phyloP scores from a whole-genome alignment of 2,797 vertebrate genomes.

The Xenentodon cancila region DNA sequence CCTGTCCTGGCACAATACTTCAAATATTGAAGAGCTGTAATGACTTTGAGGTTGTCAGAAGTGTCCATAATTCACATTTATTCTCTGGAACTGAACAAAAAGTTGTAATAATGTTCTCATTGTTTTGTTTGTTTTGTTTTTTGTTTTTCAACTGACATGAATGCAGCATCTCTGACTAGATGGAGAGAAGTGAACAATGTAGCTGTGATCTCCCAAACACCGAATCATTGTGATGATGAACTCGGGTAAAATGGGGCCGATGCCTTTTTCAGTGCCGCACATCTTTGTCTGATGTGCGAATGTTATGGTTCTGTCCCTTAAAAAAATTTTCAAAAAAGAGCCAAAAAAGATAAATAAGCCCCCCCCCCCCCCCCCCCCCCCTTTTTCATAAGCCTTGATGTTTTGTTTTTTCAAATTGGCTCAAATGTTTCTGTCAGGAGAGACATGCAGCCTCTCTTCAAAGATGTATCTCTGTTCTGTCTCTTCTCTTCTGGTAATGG shows the following conservation, averaged over 20 bases:
- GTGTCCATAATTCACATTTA: conserved; percentile 5
- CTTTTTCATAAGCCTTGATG: conserved; percentile 19
- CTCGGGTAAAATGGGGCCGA: conserved; percentile 37
- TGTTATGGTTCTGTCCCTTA: conserved; percentile 22
- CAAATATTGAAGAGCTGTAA: not conserved
- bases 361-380: conserved; percentile 39
- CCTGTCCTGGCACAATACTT: not conserved
- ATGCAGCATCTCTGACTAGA: conserved; percentile 41
- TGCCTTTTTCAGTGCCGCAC: conserved; percentile 60
- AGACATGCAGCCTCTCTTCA: conserved; percentile 15
- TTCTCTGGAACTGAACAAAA: not conserved
- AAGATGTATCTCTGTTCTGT: conserved; percentile 18
- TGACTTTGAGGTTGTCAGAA: not conserved
- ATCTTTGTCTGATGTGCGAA: conserved; percentile 29
- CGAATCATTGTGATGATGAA: conserved; percentile 56
- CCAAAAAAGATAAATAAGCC: not conserved
- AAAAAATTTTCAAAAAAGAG: conserved; percentile 28
- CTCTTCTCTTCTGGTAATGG: conserved; percentile 37
- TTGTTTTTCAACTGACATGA: conserved; percentile 20
- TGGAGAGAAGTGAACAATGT: conserved; percentile 52
- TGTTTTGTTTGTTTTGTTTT: not conserved
- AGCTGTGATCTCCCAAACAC: conserved; percentile 53
- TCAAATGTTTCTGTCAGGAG: conserved; percentile 30
- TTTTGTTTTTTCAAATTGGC: conserved; percentile 18
- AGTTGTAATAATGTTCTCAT: not conserved